phyloP scores from a whole-genome alignment of 2,888 invertebrate species.

The Diarsia dahlii region DNA sequence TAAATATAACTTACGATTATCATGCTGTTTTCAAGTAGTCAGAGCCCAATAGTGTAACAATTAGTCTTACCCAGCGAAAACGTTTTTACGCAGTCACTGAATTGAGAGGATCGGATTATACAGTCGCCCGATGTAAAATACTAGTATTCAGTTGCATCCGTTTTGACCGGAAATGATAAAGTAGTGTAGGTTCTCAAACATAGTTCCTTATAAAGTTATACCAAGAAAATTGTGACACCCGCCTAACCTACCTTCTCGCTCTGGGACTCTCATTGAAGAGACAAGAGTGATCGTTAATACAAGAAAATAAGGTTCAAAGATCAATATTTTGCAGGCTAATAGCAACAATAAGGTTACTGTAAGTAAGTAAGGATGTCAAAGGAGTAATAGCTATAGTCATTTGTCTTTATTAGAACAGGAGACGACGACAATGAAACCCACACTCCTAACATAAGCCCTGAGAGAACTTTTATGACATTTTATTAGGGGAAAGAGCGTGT shows the following conservation, averaged over 20 bases:
- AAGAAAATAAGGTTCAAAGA: background rate
- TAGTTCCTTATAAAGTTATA: background rate
- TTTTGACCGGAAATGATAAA: background rate
- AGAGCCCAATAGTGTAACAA: background rate
- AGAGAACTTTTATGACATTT: background rate
- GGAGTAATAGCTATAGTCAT: background rate
- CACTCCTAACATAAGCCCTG: background rate
- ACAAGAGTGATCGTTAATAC: too few species aligned
- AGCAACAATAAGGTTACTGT: background rate
- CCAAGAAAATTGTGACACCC: background rate
- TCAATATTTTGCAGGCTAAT: background rate
- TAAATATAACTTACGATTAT: background rate
- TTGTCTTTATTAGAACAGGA: background rate
- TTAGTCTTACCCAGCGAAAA: background rate
- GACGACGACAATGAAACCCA: background rate
- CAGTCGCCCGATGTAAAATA: too few species aligned
- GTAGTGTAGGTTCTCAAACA: background rate
- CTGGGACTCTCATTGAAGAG: background rate
- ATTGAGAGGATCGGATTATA: too few species aligned
- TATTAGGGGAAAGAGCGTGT: too few species aligned
- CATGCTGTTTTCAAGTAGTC: background rate
- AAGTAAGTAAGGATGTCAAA: background rate
- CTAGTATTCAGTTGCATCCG: background rate
- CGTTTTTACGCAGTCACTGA: background rate
- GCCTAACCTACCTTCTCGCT: background rate